Evolutionary conservation across 2,888 invertebrate genomes (phyloP).

Genomic region (Rhamnusium bicolor): DNA sequence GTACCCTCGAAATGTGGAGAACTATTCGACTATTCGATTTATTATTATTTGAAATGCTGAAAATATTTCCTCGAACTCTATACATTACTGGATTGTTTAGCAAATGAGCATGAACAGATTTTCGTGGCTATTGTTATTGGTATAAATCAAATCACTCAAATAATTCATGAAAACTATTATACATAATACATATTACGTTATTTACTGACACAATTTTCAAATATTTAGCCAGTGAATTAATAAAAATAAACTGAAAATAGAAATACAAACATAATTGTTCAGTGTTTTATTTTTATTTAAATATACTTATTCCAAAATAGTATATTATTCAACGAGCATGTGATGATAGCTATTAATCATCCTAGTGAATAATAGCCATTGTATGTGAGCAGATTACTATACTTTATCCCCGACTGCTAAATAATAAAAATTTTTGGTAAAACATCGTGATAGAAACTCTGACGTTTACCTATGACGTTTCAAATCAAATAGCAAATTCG

Average conservation of each 20-base stretch:
- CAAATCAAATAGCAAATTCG: too few species aligned
- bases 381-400: too few species aligned
- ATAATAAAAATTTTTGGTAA: too few species aligned
- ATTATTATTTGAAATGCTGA: conserved; percentile 34
- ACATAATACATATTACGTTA: background rate
- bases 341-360: too few species aligned
- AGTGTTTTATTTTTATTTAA: too few species aligned
- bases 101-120: conserved; percentile 10
- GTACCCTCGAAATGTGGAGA: conserved; percentile 14
- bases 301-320: too few species aligned
- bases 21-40: conserved; percentile 35
- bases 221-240: background rate
- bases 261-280: too few species aligned
- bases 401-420: too few species aligned
- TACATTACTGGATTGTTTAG: conserved; percentile 13
- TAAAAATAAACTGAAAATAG: background rate
- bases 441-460: too few species aligned
- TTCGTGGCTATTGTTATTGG: conserved; percentile 14
- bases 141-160: conserved; percentile 2
- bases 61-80: conserved; percentile 34
- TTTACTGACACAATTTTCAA: background rate
- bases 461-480: too few species aligned
- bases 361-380: too few species aligned
- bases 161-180: background rate
- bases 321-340: too few species aligned